Evolutionary conservation across 2,888 invertebrate genomes (phyloP), one percentile per base, ranked within the genome.

Genomic region (Drosophila leonis): DNA sequence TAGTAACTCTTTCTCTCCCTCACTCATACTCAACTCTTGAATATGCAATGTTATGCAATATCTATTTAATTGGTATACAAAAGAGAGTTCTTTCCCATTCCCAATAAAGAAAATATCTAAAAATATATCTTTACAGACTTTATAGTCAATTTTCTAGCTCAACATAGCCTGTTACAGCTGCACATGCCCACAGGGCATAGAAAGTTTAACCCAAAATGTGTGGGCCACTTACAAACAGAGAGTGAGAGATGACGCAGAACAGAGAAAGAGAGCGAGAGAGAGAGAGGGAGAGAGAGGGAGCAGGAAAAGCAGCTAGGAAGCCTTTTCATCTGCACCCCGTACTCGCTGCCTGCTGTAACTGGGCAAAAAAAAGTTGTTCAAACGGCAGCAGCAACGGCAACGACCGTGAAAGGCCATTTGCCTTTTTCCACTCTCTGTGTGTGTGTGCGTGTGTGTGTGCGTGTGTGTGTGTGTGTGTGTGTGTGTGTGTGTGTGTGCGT

Each of bases 401-500:
- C 89, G 90, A 83, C 90, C 88, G 83, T 90, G 90, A 90, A 90
- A 90, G 90, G 90, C 90, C 87, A 88, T 88, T 90, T 90, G 90
- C 90, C 87, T 83, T 78, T 74, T 52, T 37, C 60, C 37, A 8
- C 51, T 35, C 49, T 13, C 8, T 13, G 18, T 20, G 7, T 18
- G 18, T 5, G 12, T 24, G 12, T 24, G 46, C 52, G 8, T 33
- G 8, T 48, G 31, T 54, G 59, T 69, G 42, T 69, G 48, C 56
- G n/a, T 66, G 41, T 44, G 41, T 48, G 33, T 39, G 48, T 46
- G 46, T 63, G 44, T 63, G n/a, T 60, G 66, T 65, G 63, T 61
- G 67, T 67, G 67, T 69, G 48, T 59, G n/a, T 66, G 41, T 44
- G 35, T 48, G 37, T 59, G n/a, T 66, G 41, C 41, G 35, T 48